These are phyloP conservation scores for Calameuta pallipes DNA, from an alignment of 2,888 invertebrate species.

Conservation along the genomic window DNA sequence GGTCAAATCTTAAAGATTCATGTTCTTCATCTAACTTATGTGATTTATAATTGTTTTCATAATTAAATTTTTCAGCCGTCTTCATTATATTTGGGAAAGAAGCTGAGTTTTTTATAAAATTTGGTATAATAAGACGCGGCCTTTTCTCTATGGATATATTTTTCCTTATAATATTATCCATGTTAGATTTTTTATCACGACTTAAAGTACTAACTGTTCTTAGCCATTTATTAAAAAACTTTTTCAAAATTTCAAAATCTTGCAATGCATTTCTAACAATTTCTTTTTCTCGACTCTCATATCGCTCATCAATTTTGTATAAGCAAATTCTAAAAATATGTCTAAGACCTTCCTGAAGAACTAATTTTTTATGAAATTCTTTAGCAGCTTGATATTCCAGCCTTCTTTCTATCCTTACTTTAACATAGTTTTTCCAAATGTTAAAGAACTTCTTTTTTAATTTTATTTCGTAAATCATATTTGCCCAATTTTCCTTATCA, in stretches of 20 bases:
- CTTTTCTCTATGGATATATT: neutral
- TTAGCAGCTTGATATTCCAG: conserved; percentile 30
- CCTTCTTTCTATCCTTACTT: conserved; percentile 20
- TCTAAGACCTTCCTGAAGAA: conserved; percentile 33
- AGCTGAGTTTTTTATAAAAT: neutral
- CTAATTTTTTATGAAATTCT: conserved; percentile 27
- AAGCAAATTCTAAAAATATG: conserved; percentile 29
- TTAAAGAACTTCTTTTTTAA: conserved; percentile 27
- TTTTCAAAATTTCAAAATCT: conserved; percentile 34
- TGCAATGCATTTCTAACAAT: conserved; percentile 23
- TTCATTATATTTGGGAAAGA: neutral
- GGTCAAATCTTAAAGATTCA: neutral
- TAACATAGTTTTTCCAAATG: conserved; percentile 34
- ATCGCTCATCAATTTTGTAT: conserved; percentile 21
- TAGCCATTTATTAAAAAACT: conserved; percentile 37
- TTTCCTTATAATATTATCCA: neutral
- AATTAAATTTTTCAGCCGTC: neutral
- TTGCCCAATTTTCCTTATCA: conserved; percentile 22
- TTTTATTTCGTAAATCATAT: conserved; percentile 22
- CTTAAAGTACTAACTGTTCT: neutral
- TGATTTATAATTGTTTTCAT: neutral
- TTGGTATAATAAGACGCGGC: neutral
- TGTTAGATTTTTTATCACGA: neutral
- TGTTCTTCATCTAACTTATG: neutral
- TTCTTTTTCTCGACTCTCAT: conserved; percentile 25